These are phyloP conservation scores for Cephalopholis sonnerati DNA, from an alignment of 2,113 vertebrate species.

Conservation along the genomic window DNA sequence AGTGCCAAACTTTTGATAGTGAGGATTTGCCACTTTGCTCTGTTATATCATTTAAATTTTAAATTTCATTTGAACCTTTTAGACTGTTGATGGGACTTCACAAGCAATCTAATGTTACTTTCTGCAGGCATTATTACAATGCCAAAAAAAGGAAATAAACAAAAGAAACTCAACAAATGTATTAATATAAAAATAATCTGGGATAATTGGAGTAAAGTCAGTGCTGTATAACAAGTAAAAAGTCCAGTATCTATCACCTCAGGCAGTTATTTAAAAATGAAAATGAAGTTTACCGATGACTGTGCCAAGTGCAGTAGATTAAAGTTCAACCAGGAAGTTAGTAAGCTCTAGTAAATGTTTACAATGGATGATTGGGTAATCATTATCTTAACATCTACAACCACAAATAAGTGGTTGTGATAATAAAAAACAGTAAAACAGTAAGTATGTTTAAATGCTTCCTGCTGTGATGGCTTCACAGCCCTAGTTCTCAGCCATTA, in stretches of 20 bases:
- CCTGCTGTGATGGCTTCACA: background rate
- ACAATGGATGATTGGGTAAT: background rate
- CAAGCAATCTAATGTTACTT: background rate
- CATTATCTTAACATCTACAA: background rate
- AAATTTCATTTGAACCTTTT: too few species aligned
- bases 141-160: too few species aligned
- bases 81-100: background rate
- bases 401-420: background rate
- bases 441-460: background rate
- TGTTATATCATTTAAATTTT: background rate
- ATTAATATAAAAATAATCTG: background rate
- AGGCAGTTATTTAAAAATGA: background rate
- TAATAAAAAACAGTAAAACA: background rate
- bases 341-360: background rate
- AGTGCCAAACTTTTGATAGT: background rate
- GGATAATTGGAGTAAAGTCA: background rate
- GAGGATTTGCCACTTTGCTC: background rate
- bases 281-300: background rate
- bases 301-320: background rate
- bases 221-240: background rate
- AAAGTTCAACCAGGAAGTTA: constrained; percentile 9
- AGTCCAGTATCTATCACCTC: background rate
- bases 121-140: too few species aligned
- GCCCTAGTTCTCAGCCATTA: background rate
- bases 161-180: too few species aligned